Evolutionary conservation across 1,140 invertebrate genomes (phyloP).

Genomic region (Trachymyrmex cornetzi): DNA sequence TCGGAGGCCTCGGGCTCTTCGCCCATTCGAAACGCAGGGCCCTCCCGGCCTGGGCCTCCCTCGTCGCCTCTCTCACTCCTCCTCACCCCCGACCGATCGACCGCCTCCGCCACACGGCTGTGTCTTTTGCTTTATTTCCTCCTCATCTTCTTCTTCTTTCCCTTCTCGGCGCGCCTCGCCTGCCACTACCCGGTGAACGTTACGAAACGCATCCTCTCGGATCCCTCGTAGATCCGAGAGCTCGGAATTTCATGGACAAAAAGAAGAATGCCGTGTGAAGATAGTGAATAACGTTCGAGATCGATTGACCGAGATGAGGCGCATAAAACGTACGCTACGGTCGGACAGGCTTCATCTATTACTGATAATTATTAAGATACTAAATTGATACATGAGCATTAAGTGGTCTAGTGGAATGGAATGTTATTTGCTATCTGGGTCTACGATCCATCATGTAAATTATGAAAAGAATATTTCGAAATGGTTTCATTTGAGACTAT

Average conservation of each 20-base stretch:
- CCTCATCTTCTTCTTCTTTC: conserved; percentile 65
- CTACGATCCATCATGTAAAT: background rate
- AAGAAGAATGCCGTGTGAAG: conserved; percentile 12
- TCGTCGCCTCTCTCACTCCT: background rate
- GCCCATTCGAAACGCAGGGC: conserved; percentile 40
- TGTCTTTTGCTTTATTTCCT: conserved; percentile 62
- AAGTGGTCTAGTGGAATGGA: conserved; percentile 23
- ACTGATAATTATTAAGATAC: conserved; percentile 55
- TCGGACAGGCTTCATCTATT: conserved; percentile 22
- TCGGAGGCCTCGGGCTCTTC: conserved; percentile 29
- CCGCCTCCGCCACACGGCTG: background rate
- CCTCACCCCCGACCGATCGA: background rate
- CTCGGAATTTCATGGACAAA: conserved; percentile 68
- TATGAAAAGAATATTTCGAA: background rate
- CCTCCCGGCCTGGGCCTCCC: background rate
- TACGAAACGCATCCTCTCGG: conserved; percentile 69
- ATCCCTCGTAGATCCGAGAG: conserved; percentile 64
- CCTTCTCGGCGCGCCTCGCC: conserved; percentile 12
- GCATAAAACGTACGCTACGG: background rate
- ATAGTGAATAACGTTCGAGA: conserved; percentile 17
- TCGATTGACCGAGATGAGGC: conserved; percentile 44
- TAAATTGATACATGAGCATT: conserved; percentile 8
- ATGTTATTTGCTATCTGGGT: conserved; percentile 10
- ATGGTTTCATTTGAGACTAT: background rate
- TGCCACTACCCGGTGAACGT: conserved; percentile 64